Evolutionary conservation across 2,113 vertebrate genomes (phyloP).

Genomic region (Mustelus asterias): DNA sequence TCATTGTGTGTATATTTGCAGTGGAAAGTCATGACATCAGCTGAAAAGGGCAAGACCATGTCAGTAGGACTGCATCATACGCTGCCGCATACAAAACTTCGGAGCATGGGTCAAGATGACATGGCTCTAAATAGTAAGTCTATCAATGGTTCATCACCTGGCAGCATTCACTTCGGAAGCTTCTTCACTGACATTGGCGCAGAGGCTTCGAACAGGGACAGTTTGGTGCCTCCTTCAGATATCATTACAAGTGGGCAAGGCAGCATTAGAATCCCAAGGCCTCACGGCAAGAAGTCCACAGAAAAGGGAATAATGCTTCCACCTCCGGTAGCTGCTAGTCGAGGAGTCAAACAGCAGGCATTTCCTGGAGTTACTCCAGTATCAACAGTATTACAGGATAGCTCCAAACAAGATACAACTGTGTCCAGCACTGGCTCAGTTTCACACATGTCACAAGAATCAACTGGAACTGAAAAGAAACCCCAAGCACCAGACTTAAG

Average conservation of each 20-base stretch:
- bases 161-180: constrained; percentile 47
- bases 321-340: constrained; percentile 56
- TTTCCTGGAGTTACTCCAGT: constrained; percentile 30
- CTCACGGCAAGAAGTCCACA: constrained; percentile 83
- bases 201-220: constrained; percentile 52
- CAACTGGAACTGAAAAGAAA: constrained; percentile 45
- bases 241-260: constrained; percentile 44
- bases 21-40: constrained; percentile 70
- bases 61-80: constrained; percentile 64
- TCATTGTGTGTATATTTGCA: constrained; percentile 49
- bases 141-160: constrained; percentile 48
- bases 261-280: constrained; percentile 84
- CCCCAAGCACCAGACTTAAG: constrained; percentile 55
- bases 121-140: constrained; percentile 58
- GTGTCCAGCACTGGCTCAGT: constrained; percentile 40
- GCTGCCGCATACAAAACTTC: constrained; percentile 77
- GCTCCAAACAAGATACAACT: constrained; percentile 37
- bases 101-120: constrained; percentile 68
- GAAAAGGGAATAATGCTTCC: constrained; percentile 75
- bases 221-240: constrained; percentile 40
- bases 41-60: constrained; percentile 64
- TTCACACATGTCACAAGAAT: constrained; percentile 46
- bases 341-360: constrained; percentile 56
- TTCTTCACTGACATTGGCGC: constrained; percentile 42
- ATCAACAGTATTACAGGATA: constrained; percentile 33